Evolutionary conservation across 2,888 invertebrate genomes (phyloP), one percentile per base, ranked within the genome.

Genomic region (Crossocerus cetratus): DNA sequence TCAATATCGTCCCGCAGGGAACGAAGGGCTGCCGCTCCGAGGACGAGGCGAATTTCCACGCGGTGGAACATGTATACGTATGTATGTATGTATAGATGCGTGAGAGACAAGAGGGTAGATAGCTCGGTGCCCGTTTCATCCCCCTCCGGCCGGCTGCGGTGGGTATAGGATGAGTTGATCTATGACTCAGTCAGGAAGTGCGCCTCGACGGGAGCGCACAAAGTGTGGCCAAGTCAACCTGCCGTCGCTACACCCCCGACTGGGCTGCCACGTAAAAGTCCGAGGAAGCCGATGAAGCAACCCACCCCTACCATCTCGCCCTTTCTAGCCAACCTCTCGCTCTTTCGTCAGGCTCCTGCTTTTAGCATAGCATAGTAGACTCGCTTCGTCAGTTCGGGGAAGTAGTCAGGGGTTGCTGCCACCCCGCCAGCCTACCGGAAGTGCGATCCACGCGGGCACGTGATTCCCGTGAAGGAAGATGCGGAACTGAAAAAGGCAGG

Each of bases 131-230:
- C 22, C 14, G 80, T 78, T 67, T 72, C 69, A 74, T 76, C 78
- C 80, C 76, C 73, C 43, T 32, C 32, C 32, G 32, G 69, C 21
- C 43, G 62, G 54, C 60, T 60, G 56, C 60, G 58, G 16, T 2
- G 16, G 42, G 49, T 22, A 55, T 57, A 64, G 75, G 76, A 76
- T 69, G 79, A 81, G 80, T 78, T 84, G 87, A 87, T 87, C 86
- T 83, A 87, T 87, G 87, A 87, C 80, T 87, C 87, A 86, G 82
- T 78, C 81, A 81, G 83, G 86, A 87, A 86, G 84, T 84, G 72
- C 84, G 83, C 75, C 64, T 84, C 82, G 77, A 63, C 78, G 77
- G 68, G 77, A 78, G 72, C 75, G 71, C 77, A 80, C 80, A 78
- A 77, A 81, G 82, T 83, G 75, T 66, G 76, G 72, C 56, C 61